These are phyloP conservation scores for Nannoperca australis DNA, from an alignment of 2,797 vertebrate genomes.

Conservation along the genomic window DNA sequence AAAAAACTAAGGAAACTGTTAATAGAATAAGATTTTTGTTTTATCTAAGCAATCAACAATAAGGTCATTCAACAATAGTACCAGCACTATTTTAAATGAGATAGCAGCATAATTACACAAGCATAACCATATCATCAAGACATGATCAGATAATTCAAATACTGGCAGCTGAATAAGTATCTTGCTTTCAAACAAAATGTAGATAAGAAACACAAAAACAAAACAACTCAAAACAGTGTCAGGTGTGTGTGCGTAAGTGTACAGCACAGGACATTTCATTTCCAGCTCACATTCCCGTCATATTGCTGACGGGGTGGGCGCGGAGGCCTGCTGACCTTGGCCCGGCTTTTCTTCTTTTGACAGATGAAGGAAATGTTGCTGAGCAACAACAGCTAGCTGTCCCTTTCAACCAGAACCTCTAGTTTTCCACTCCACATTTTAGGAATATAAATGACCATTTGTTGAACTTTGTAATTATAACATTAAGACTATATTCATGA, in stretches of 20 bases:
- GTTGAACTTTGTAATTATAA: constrained; percentile 20
- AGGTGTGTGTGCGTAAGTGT: constrained; percentile 58
- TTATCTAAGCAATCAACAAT: background rate
- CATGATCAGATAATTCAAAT: constrained; percentile 21
- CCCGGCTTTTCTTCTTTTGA: constrained; percentile 29
- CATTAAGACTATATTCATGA: background rate
- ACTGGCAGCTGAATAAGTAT: constrained; percentile 14
- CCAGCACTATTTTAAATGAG: constrained; percentile 1
- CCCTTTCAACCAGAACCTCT: constrained; percentile 6
- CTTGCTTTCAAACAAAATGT: background rate
- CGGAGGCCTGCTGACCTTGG: constrained; percentile 50
- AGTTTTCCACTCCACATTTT: constrained; percentile 3
- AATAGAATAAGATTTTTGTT: background rate
- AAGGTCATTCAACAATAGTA: background rate
- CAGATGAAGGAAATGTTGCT: constrained; percentile 47
- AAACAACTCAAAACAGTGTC: constrained; percentile 14
- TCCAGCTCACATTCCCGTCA: constrained; percentile 47
- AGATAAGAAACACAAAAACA: constrained; percentile 20
- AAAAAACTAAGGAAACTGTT: background rate
- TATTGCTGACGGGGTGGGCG: constrained; percentile 45
- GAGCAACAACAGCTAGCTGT: constrained; percentile 47
- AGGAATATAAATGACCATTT: constrained; percentile 18
- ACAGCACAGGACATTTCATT: constrained; percentile 33
- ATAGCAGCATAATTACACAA: background rate
- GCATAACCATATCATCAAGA: constrained; percentile 11